These are phyloP conservation scores for Stictonetta naevosa DNA, from an alignment of 2,113 vertebrate species.

Conservation along the genomic window DNA sequence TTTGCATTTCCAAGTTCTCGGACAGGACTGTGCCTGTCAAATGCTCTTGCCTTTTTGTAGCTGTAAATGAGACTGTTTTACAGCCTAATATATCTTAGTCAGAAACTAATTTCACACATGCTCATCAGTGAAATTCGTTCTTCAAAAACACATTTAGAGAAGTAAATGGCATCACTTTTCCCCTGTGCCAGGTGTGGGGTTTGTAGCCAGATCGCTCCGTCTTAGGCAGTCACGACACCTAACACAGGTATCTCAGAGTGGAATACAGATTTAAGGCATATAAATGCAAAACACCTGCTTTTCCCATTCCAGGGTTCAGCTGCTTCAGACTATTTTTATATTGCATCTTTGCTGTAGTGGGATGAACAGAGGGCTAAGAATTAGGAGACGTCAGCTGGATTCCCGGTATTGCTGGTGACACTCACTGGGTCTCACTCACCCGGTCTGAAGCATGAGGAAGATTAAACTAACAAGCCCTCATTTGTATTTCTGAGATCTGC, in stretches of 20 bases:
- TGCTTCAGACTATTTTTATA: neutral
- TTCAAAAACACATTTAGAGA: slow-evolving; percentile 44
- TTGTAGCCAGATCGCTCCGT: neutral
- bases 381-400: neutral
- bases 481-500: neutral
- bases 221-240: neutral
- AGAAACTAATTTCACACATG: slow-evolving; percentile 48
- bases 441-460: neutral
- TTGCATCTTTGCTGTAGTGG: neutral
- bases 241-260: neutral
- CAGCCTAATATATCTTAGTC: slow-evolving; percentile 37
- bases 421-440: neutral
- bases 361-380: neutral
- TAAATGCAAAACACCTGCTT: neutral
- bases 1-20: slow-evolving; percentile 1
- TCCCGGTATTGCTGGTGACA: neutral
- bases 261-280: neutral
- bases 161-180: slow-evolving; percentile 27
- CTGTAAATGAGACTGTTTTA: slow-evolving; percentile 43
- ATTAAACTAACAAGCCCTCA: neutral
- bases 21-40: neutral
- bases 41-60: neutral
- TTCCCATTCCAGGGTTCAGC: neutral
- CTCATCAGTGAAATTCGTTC: slow-evolving; percentile 59
- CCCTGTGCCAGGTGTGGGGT: neutral